A percentile compares a stretch with the other conserved stretches of the same genome.
Evolutionary conservation across 1,140 invertebrate genomes (phyloP).

Genomic region (Penaeus chinensis): DNA sequence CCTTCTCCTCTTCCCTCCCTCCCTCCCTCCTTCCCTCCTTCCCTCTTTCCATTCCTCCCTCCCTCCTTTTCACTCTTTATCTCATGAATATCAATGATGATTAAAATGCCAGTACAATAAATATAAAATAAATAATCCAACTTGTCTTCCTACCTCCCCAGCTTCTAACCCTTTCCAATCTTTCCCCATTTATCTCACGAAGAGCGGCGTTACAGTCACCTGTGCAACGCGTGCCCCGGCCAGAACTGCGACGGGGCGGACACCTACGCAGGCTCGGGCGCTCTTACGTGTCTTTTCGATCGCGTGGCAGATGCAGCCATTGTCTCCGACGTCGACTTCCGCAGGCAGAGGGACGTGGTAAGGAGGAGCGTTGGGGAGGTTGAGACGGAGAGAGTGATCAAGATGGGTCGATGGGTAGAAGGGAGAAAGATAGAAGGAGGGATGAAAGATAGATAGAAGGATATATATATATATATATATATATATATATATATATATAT

Average conservation of each 20-base stretch:
- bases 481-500: too few relatives aligned
- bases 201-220: slow-evolving; percentile 35
- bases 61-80: too few relatives aligned
- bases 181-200: background rate
- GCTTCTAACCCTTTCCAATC: background rate
- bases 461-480: too few relatives aligned
- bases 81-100: too few relatives aligned
- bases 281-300: slow-evolving; percentile 35
- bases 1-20: background rate
- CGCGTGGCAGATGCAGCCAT: slow-evolving; percentile 38
- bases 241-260: slow-evolving; percentile 29
- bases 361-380: background rate
- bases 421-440: too few relatives aligned
- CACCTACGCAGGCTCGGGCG: slow-evolving; percentile 36
- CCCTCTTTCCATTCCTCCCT: too few relatives aligned
- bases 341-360: background rate
- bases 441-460: too few relatives aligned
- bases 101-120: too few relatives aligned
- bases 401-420: too few relatives aligned
- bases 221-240: slow-evolving; percentile 33
- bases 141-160: background rate
- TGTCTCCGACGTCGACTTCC: slow-evolving; percentile 46
- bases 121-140: too few relatives aligned
- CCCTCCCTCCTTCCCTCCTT: background rate
- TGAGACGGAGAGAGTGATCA: too few relatives aligned